Percentiles rank a stretch among this genome's conserved stretches.
Evolutionary conservation across 2,113 vertebrate species (phyloP).

Genomic region (Thalassarche chlororhynchos): DNA sequence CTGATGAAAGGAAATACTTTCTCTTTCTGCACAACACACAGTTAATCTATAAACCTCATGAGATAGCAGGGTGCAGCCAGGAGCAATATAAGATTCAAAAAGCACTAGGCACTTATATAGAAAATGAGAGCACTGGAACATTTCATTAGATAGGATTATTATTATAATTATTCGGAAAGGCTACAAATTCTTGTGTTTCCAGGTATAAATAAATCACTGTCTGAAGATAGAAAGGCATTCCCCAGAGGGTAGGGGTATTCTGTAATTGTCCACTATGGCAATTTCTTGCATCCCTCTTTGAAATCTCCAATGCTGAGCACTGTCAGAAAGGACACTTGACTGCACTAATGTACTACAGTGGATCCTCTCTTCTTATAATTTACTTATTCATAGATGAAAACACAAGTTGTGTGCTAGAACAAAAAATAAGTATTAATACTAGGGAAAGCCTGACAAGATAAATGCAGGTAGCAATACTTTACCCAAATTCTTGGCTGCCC

Average conservation of each 20-base stretch:
- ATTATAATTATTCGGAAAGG: neutral
- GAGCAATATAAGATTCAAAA: constrained; percentile 1
- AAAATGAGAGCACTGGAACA: neutral
- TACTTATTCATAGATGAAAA: constrained; percentile 52
- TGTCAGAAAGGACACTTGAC: neutral
- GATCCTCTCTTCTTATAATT: constrained; percentile 2
- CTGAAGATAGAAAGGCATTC: neutral
- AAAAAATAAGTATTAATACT: neutral
- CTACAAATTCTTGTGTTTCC: neutral
- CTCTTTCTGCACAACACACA: neutral
- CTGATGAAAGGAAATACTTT: neutral
- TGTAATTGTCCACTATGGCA: neutral
- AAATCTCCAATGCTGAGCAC: neutral
- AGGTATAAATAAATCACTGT: neutral
- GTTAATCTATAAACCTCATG: neutral
- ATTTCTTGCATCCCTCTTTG: neutral
- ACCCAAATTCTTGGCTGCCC: constrained; percentile 74
- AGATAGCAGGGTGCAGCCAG: neutral
- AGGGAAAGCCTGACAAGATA: constrained; percentile 3
- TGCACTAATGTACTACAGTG: neutral
- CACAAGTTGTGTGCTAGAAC: constrained; percentile 40
- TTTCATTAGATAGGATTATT: constrained; percentile 13
- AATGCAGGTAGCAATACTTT: neutral
- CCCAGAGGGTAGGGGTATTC: neutral
- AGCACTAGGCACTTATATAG: neutral